phyloP scores from a whole-genome alignment of 2,888 invertebrate species.

The Andrena chrysosceles region DNA sequence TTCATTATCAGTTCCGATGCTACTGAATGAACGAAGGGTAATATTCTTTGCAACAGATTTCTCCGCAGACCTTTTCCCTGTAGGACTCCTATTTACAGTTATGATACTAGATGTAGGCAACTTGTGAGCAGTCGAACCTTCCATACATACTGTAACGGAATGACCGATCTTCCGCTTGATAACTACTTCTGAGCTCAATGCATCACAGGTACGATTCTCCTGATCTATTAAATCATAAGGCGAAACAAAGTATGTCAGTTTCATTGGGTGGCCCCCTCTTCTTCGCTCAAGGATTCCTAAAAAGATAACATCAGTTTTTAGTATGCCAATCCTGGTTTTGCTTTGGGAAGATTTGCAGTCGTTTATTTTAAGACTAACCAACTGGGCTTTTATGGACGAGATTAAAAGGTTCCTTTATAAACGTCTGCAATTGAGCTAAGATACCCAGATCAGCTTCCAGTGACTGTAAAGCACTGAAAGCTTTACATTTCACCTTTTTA shows the following conservation, averaged over 20 bases:
- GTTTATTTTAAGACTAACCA: conserved; percentile 86
- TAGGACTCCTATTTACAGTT: conserved; percentile 89
- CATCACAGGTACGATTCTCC: conserved; percentile 90
- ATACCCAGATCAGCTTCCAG: conserved; percentile 95
- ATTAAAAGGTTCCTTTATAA: conserved; percentile 90
- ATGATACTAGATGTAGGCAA: conserved; percentile 91
- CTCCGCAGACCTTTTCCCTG: conserved; percentile 89
- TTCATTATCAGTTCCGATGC: neutral
- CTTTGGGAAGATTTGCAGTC: neutral
- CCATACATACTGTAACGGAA: conserved; percentile 95
- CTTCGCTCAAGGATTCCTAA: conserved; percentile 85
- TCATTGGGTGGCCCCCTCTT: conserved; percentile 92
- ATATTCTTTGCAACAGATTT: neutral
- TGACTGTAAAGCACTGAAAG: conserved; percentile 96
- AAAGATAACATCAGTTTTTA: conserved; percentile 46
- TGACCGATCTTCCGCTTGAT: conserved; percentile 91
- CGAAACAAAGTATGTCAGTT: conserved; percentile 96
- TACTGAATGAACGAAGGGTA: neutral
- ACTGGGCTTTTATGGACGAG: conserved; percentile 95
- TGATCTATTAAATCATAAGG: conserved; percentile 95
- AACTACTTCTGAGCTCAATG: conserved; percentile 91
- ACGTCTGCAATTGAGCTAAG: conserved; percentile 91
- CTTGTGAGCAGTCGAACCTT: conserved; percentile 94
- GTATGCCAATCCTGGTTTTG: neutral
- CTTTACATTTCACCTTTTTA: conserved; percentile 97